These are phyloP conservation scores for Darevskia mixta DNA, from an alignment of 2,797 vertebrate species.

Conservation along the genomic window DNA sequence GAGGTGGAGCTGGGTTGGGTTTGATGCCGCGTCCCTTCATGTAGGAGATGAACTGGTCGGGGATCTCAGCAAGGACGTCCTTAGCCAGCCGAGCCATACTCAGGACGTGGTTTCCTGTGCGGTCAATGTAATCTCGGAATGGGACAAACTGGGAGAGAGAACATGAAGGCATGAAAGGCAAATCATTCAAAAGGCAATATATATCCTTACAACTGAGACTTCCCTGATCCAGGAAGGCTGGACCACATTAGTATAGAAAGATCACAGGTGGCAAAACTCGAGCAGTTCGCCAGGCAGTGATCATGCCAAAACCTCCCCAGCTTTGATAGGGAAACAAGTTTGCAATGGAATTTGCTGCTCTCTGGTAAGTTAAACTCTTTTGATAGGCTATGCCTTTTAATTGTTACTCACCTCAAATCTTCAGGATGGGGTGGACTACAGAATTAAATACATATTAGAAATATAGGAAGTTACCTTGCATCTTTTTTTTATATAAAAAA, in stretches of 20 bases:
- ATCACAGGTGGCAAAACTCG: neutral
- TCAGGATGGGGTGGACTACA: neutral
- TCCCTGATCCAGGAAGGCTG: neutral
- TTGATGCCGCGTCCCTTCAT: slow-evolving; percentile 96
- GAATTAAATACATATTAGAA: neutral
- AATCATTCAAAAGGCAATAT: neutral
- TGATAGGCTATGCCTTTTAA: neutral
- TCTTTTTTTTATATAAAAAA: too few species aligned
- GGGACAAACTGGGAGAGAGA: slow-evolving; percentile 88
- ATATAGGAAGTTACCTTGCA: neutral
- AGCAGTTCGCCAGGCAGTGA: neutral
- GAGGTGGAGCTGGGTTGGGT: slow-evolving; percentile 82
- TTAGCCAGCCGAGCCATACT: slow-evolving; percentile 96
- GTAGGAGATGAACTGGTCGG: slow-evolving; percentile 97
- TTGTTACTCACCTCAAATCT: neutral
- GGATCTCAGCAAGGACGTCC: slow-evolving; percentile 96
- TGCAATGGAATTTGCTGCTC: neutral
- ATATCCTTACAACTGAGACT: neutral
- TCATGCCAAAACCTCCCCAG: neutral
- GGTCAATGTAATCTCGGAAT: slow-evolving; percentile 94
- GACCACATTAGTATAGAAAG: neutral
- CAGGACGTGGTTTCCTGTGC: slow-evolving; percentile 90
- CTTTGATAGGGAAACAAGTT: neutral
- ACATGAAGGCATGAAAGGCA: neutral
- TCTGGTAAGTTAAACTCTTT: neutral